Conservation (phyloP, 2,888 invertebrate species). For the Diarsia mendica region DNA sequence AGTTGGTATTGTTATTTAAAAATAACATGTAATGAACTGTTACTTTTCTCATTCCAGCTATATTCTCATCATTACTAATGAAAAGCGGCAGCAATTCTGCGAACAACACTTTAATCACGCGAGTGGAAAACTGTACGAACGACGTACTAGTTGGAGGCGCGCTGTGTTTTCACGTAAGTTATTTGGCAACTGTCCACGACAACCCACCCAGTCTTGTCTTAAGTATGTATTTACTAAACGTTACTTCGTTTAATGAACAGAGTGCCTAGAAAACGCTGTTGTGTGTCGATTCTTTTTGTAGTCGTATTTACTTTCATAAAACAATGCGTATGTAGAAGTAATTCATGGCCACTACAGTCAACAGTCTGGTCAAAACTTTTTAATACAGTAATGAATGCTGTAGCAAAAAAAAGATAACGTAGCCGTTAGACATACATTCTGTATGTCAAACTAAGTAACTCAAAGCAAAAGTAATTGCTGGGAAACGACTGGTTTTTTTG, state of each 20-base stretch:
- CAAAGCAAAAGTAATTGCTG: no score
- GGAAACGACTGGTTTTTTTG: no score
- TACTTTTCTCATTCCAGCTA: slow-evolving; percentile 88
- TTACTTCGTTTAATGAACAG: no score
- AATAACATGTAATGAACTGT: neutral
- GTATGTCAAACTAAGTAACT: no score
- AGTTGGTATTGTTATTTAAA: neutral
- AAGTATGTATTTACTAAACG: neutral
- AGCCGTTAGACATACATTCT: no score
- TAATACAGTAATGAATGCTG: no score
- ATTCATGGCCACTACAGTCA: neutral
- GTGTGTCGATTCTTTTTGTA: no score
- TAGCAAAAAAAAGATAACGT: no score
- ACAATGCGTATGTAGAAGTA: neutral
- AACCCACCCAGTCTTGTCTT: neutral
- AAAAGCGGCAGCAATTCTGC: slow-evolving; percentile 93
- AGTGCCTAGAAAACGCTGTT: no score
- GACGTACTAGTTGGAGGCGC: slow-evolving; percentile 95
- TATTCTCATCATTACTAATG: slow-evolving; percentile 91
- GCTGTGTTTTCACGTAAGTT: slow-evolving; percentile 95
- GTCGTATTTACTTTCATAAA: slow-evolving; percentile 5
- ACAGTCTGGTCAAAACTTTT: neutral
- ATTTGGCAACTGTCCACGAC: neutral
- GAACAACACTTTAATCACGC: slow-evolving; percentile 92
- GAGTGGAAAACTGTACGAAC: slow-evolving; percentile 90